Base-by-base conservation (phyloP, 2,113 vertebrate genomes). In the Scortum barcoo region DNA sequence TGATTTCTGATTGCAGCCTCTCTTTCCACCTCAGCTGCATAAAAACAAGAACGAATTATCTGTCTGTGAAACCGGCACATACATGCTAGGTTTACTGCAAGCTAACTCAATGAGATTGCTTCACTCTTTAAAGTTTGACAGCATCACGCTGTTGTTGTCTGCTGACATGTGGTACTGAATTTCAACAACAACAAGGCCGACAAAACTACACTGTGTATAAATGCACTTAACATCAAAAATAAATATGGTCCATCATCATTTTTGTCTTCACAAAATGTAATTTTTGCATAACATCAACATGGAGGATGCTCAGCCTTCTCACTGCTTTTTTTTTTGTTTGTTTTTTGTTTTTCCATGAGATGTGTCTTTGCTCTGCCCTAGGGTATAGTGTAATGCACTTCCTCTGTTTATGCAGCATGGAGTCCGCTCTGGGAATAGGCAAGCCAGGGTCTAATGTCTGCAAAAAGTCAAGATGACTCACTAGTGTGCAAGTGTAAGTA, bases 401-500 rank as follows among this genome's bases (percentile, higher is more conserved):
- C 79, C 78, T 81, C 83, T 93, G 83, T 93, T 82, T 74, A 83
- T 86, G 79, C 69, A 30, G 56, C 54, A 83, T 76, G 72, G 14
- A 60, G 53, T 60, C 44, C 16, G 65, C 44, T 60, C 28, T 76
- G 73, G 87, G 81, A 89, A 78, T 77, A 83, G 75, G 26, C 40
- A 42, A 46, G 77, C 22, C 72, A 72, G 26, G 63, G 33, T 91
- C 65, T 84, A 81, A 91, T 89, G 90, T 91, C 85, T 85, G 76
- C 83, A 89, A 86, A 91, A 92, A 90, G 86, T 91, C 86, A 85
- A 89, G 90, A 89, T 88, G 87, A 83, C 88, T 92, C 89, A 86
- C 86, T 71, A 83, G 76, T 88, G 76, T 65, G 62, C 65, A 84
- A 88, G 79, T 76, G 73, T 91, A 91, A 88, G 86, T 88, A 87